phyloP scores from a whole-genome alignment of 2,888 invertebrate genomes.

The Sialis lutaria region DNA sequence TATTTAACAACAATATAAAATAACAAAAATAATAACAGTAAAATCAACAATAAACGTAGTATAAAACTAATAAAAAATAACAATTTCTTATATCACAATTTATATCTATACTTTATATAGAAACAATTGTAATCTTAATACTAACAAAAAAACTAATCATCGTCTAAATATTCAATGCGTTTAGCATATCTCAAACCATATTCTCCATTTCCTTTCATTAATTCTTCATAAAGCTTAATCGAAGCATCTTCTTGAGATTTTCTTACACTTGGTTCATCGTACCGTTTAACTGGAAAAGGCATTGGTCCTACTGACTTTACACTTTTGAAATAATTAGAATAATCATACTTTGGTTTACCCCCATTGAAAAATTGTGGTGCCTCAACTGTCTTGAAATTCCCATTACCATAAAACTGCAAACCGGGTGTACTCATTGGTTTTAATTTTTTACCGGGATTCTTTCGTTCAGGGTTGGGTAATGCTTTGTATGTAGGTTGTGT shows the following conservation, averaged over 20 bases:
- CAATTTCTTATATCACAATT: too few species aligned
- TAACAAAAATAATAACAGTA: too few species aligned
- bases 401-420: neutral
- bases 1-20: too few species aligned
- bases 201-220: neutral
- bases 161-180: slow-evolving; percentile 1
- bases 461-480: neutral
- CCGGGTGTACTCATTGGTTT: slow-evolving; percentile 3
- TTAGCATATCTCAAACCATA: slow-evolving; percentile 3
- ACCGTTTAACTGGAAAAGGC: slow-evolving; percentile 2
- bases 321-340: slow-evolving; percentile 4
- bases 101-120: too few species aligned
- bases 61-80: too few species aligned
- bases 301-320: neutral
- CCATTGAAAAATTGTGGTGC: neutral
- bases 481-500: neutral
- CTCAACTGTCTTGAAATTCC: neutral
- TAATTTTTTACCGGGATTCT: neutral
- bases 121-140: neutral
- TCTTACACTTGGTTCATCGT: neutral
- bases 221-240: neutral
- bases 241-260: neutral
- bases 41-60: too few species aligned
- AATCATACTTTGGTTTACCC: neutral
- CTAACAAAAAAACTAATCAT: neutral